Base-by-base conservation (phyloP, 2,888 invertebrate species). In the Hemicrepidius hirtus region DNA sequence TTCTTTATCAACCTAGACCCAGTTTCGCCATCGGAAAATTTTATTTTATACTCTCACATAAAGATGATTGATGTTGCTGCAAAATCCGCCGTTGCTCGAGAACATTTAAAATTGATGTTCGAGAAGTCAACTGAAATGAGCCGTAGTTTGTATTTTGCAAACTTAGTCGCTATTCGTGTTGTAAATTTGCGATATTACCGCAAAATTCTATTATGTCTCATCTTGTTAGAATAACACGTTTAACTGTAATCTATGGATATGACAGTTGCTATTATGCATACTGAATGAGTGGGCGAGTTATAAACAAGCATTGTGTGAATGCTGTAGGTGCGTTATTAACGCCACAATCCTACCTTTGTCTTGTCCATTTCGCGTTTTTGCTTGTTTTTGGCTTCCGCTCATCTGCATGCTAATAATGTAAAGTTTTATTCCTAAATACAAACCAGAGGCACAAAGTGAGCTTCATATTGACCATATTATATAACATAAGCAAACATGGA, bases 201-300 rank as follows among this genome's bases (percentile, higher is more conserved):
- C 0, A 20, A 46, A 46, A 13, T 16, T 46, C 24, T 24, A 37
- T 57, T 57, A 57, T 57, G 37, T 20, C 53, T 12, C 50, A 50
- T 50, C 28, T 53, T 28, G 12, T 21, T 13, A 2, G 28, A n/a
- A 13, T 53, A 53, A 28, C 24, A 0, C 28, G 32, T 13, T 32
- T 13, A 55, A 55, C 32, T 59, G 18, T 37, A 59, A 59, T 59
- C 20, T 40, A 59, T 40, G 37, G 1, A 16, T 44, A 21, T 60
- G 44, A 60, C 44, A 60, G 60, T n/a, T 44, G 44, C 28, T 60
- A 60, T 60, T 41, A 28, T 60, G 44, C 40, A 44, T 44, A n/a
- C 24, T 4, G 20, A 40, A n/a, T 60, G 35, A 57, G 35, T 57
- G 28, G 7, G 41, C 3, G 10, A 13, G n/a, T 50, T 24, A 50